These are phyloP conservation scores for Drosophila eohydei DNA, from an alignment of 2,888 invertebrate species.

Conservation along the genomic window DNA sequence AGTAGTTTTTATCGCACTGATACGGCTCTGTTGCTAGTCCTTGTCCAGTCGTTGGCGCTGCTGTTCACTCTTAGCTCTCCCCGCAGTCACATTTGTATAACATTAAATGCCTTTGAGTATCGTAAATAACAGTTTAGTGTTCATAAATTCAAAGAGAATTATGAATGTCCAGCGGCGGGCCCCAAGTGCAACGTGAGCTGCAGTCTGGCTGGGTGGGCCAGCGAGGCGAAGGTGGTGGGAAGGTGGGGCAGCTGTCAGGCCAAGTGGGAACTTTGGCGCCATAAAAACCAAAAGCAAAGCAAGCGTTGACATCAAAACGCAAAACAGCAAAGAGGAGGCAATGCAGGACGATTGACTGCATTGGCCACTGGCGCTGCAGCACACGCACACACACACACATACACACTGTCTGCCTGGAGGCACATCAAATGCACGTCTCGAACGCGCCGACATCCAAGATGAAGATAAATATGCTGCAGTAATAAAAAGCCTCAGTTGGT, in stretches of 20 bases:
- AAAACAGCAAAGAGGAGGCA: slow-evolving; percentile 65
- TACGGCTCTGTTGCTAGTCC: slow-evolving; percentile 16
- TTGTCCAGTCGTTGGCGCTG: slow-evolving; percentile 13
- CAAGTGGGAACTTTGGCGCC: slow-evolving; percentile 61
- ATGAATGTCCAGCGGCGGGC: slow-evolving; percentile 74
- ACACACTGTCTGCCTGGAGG: slow-evolving; percentile 27
- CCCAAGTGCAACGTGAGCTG: slow-evolving; percentile 55
- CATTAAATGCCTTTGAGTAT: slow-evolving; percentile 81
- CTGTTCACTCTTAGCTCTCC: slow-evolving; percentile 41
- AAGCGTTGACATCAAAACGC: slow-evolving; percentile 64
- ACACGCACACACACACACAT: slow-evolving; percentile 20
- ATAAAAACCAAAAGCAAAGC: slow-evolving; percentile 64
- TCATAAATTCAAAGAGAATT: slow-evolving; percentile 83
- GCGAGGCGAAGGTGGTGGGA: neutral
- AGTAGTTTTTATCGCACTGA: slow-evolving; percentile 37
- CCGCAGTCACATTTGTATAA: slow-evolving; percentile 74
- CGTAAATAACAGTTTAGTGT: slow-evolving; percentile 83
- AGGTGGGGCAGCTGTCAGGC: slow-evolving; percentile 21
- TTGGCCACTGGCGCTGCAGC: slow-evolving; percentile 35
- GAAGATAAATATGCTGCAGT: slow-evolving; percentile 76
- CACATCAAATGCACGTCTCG: slow-evolving; percentile 74
- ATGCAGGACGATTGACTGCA: slow-evolving; percentile 63
- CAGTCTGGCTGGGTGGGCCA: neutral
- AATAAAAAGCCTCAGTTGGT: slow-evolving; percentile 61
- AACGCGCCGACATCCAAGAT: slow-evolving; percentile 67